These are phyloP conservation scores for Limnephilus auricula DNA, from an alignment of 2,888 invertebrate species.

Conservation along the genomic window DNA sequence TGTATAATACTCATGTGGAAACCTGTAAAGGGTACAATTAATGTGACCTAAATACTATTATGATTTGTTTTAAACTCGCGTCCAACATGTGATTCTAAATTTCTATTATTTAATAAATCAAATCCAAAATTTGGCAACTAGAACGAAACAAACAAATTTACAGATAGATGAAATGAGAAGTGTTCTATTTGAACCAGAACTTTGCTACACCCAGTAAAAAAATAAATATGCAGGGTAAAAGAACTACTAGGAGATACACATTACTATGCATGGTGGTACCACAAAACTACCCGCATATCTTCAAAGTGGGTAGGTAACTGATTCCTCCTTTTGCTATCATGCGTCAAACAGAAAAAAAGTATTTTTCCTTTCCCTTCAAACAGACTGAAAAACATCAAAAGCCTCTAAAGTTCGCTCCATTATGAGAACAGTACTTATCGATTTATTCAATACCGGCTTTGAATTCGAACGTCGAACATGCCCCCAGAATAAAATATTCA, in stretches of 20 bases:
- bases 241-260: neutral
- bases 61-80: too few relatives aligned
- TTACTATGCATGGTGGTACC: neutral
- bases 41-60: too few relatives aligned
- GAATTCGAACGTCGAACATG: constrained; percentile 36
- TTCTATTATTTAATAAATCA: too few relatives aligned
- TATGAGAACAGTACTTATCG: neutral
- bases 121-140: too few relatives aligned
- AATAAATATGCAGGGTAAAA: neutral
- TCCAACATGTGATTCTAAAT: too few relatives aligned
- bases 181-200: too few relatives aligned
- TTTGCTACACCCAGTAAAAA: too few relatives aligned
- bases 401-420: neutral
- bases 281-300: neutral
- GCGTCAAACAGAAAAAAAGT: neutral
- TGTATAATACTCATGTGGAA: too few relatives aligned
- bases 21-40: too few relatives aligned
- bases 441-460: constrained; percentile 43
- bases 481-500: constrained; percentile 33
- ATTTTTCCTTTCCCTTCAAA: constrained; percentile 13
- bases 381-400: constrained; percentile 2
- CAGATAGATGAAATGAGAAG: too few relatives aligned
- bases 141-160: too few relatives aligned
- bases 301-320: neutral
- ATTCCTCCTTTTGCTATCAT: neutral